A percentile compares a stretch with the other conserved stretches of the same genome.
Conservation (phyloP, 2,113 vertebrate genomes). For the Sakesphorus luctuosus region DNA sequence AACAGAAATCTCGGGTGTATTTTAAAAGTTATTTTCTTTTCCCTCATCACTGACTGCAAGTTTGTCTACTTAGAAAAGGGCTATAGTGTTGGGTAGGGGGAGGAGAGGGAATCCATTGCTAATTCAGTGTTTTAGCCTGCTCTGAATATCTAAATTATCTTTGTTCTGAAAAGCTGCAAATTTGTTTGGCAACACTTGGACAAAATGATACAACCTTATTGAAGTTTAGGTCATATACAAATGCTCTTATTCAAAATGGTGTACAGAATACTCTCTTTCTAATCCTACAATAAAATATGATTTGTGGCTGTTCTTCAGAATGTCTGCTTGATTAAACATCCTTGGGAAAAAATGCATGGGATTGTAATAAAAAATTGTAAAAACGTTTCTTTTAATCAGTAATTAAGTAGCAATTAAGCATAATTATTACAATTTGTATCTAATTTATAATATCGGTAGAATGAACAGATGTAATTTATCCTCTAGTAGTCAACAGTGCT, state of each 20-base stretch:
- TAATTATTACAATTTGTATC: constrained; percentile 63
- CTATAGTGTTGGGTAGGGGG: rapidly evolving
- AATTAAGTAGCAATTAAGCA: constrained; percentile 57
- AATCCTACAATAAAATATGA: constrained; percentile 29
- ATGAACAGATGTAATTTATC: constrained; percentile 34
- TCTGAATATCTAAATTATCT: not conserved
- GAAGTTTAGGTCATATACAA: not conserved
- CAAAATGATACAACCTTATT: not conserved
- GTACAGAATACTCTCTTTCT: not conserved
- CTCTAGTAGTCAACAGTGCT: not conserved
- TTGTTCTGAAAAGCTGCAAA: not conserved
- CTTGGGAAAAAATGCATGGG: constrained; percentile 2
- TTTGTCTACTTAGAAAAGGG: not conserved
- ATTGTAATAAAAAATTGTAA: constrained; percentile 40
- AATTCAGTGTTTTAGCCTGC: not conserved
- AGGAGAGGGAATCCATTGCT: not conserved
- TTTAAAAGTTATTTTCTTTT: not conserved
- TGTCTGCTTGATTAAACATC: constrained; percentile 31
- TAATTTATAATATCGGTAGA: constrained; percentile 39
- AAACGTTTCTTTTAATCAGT: constrained; percentile 56
- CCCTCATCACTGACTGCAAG: not conserved
- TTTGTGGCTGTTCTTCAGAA: constrained; percentile 35
- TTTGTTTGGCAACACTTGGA: not conserved
- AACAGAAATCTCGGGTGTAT: not conserved
- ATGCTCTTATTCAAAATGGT: not conserved